Base-by-base conservation (phyloP, 2,888 invertebrate species). In the Lypha dubia region DNA sequence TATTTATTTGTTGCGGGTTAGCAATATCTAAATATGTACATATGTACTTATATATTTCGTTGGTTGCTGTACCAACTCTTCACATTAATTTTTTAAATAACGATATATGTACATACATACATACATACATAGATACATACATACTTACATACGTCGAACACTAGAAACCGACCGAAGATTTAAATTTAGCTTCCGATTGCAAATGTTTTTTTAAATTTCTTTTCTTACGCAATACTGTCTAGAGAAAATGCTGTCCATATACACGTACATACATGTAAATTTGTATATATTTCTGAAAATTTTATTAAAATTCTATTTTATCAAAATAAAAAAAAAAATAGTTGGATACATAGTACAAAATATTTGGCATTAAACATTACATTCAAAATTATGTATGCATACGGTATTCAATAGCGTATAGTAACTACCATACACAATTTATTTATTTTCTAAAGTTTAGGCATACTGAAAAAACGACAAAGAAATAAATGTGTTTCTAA, bases 351-450 rank as follows among this genome's bases (percentile, higher is more conserved):
- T 56, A 28, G 58, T 74, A 65, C 22, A 81, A 77, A 81, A 73
- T 70, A 70, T 85, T 79, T 85, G 82, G 85, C 82, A 70, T 85
- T 82, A 67, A 67, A 62, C 13, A 51, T 67, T 60, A 49, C 49
- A 71, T 73, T 44, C 11, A 49, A 35, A 35, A 32, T 76, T 60
- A 71, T 65, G 24, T 49, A 32, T 20, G 24, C n/a, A 49, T 41
- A 44, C 7, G 53, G 0, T 20, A 51, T 35, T 60, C 17, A 41
- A 24, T 46, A 53, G 17, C 32, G 63, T 15, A 56, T 46, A 60
- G 32, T 46, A 46, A 56, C 38, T 65, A 38, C 24, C 20, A 44
- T 63, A 70, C 44, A 46, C 17, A 60, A 56, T 73, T 56, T 68
- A 53, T 46, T 41, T 38, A 41, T 38, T 56, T 56, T 63, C 58